Evolutionary conservation across 1,140 invertebrate genomes (phyloP), one percentile per base, ranked within the genome.

Genomic region (Zelostemma sp.): DNA sequence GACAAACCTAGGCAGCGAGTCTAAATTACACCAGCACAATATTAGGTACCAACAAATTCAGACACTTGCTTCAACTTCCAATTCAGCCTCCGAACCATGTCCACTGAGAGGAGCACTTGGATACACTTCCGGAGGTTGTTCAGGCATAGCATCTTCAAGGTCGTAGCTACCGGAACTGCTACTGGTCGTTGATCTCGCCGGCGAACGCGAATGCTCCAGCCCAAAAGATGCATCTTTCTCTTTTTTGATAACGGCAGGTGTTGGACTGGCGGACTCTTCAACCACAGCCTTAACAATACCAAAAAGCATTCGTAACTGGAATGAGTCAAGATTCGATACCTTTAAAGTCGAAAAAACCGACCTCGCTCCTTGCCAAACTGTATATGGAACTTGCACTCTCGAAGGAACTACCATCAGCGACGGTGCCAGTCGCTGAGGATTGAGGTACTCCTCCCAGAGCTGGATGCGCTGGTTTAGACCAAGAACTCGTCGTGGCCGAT

Each of bases 351-450:
- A 35, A 1, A n/a, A 35, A 6, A 31, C 46, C 58, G 38, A 90
- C 87, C 78, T 92, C 91, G 68, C 89, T 91, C 60, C 91, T 88
- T 31, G 91, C 90, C 19, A 92, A 87, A 65, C 90, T 91, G 79
- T 93, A 93, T 35, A 93, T 85, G 17, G 92, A 93, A 51, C 92
- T 93, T 35, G 91, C 92, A 75, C 92, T 94, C 78, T 93, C 92
- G 78, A 93, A 93, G 12, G 92, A 93, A 73, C 91, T 93, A 16
- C 91, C 91, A 56, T 91, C 91, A 62, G 91, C 89, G 1, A 85
- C 86, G 38, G 86, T 87, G 51, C 87, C 86, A 40, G 87, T 84
- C 50, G 87, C 85, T 17, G 87, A 88, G 28, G 84, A 81, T 40
- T 85, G 80, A 12, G 85, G 74, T 46, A 78, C 76, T 51, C 80